Conservation (phyloP, 2,797 vertebrate species). For the Eulemur mongoz region DNA sequence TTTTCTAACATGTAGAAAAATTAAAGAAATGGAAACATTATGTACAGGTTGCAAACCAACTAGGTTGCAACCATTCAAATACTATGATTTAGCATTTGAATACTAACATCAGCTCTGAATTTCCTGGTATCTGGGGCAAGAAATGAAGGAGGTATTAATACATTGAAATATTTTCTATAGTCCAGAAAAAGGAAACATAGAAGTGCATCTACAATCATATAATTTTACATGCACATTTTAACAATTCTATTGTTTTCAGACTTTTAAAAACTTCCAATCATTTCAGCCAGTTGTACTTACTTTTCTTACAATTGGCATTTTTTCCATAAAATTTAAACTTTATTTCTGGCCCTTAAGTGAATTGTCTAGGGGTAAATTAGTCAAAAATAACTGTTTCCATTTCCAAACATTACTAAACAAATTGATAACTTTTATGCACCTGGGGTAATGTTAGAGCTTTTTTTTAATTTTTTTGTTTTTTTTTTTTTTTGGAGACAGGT, state of each 20-base stretch:
- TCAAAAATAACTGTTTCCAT: background rate
- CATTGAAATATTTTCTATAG: background rate
- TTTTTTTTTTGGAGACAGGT: background rate
- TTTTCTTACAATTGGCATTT: slow-evolving; percentile 38
- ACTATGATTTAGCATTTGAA: background rate
- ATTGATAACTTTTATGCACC: background rate
- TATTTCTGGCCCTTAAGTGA: background rate
- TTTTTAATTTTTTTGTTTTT: background rate
- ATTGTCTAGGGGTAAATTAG: background rate
- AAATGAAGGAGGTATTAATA: background rate
- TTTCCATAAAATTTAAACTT: background rate
- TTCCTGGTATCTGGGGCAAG: background rate
- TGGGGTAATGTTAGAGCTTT: background rate
- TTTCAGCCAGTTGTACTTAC: background rate
- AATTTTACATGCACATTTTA: background rate
- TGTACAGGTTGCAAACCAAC: background rate
- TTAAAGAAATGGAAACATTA: slow-evolving; percentile 5
- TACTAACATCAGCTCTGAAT: background rate
- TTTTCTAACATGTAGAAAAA: slow-evolving; percentile 20
- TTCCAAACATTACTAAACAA: background rate
- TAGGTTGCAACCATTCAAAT: background rate
- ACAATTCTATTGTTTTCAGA: background rate
- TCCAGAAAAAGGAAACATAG: background rate
- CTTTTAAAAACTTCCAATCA: background rate
- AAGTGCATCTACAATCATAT: background rate